Base-by-base conservation (phyloP, 2,888 invertebrate genomes). In the Metellina segmentata region DNA sequence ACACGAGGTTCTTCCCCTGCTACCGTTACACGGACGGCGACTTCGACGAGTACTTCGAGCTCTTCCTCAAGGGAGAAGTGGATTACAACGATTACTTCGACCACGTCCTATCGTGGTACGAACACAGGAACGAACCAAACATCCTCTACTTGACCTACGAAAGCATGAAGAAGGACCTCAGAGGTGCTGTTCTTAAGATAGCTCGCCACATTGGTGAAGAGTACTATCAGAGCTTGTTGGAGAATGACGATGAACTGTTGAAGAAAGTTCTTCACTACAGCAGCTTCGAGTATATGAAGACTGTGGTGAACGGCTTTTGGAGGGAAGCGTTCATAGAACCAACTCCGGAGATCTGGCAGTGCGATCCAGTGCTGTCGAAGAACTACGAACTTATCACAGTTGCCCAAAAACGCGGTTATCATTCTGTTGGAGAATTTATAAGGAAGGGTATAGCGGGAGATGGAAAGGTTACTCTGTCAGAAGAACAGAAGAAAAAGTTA, bases 81-180 rank as follows among this genome's bases (percentile, higher is more conserved):
- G 93, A 92, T 53, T 93, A 69, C n/a, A 85, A 82, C 9, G 90
- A 92, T 49, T 93, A 93, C 75, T 93, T 93, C 34, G 93, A 93
- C 34, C 86, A 93, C 70, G 49, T 93, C 0, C 13, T 92, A 9
- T 88, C 90, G 13, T 93, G 91, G 87, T 90, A 90, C 11, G 77
- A 91, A 16, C 93, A 85, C 11, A 85, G 94, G 53, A 90, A 94
- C 51, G 93, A 94, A 48, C 92, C 93, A 0, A 94, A 95, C 82
- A 94, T 95, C 1, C 93, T 94, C 7, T 94, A 95, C 82, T 81
- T 95, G 61, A 95, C 94, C 72, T 95, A 94, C 90, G 95, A 95
- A 90, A 94, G 95, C 81, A 94, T 95, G 94, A 95, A 95, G 90
- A 81, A 61, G 7, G 93, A 94, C 71, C 92, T 90, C 7, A 71